These are phyloP conservation scores for Lamellibrachia luymesi DNA, from an alignment of 1,140 invertebrate species.

Conservation along the genomic window DNA sequence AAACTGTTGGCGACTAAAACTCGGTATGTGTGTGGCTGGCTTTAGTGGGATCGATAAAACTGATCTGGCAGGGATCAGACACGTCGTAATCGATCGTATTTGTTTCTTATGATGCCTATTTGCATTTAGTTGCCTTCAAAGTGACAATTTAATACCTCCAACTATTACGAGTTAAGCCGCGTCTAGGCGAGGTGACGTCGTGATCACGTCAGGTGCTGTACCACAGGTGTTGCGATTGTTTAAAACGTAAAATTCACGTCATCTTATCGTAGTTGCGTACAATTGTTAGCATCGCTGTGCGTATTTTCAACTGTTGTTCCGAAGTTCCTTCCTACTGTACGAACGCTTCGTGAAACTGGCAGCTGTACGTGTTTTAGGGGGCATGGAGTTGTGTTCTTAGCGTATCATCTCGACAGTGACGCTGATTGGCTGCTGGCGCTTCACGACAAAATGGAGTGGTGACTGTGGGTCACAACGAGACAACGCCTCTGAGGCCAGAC, in stretches of 20 bases:
- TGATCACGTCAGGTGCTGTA: not conserved
- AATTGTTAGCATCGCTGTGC: not conserved
- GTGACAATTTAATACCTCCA: not conserved
- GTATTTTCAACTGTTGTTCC: not conserved
- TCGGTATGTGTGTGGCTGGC: too few relatives aligned
- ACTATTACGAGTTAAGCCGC: not conserved
- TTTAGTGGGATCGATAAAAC: not conserved
- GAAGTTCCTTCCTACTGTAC: too few relatives aligned
- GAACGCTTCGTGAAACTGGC: too few relatives aligned
- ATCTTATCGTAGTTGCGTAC: not conserved
- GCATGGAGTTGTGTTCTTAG: too few relatives aligned
- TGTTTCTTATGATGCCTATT: not conserved
- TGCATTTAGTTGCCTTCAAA: not conserved
- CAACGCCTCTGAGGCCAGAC: too few relatives aligned
- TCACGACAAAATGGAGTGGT: too few relatives aligned
- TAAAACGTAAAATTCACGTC: not conserved
- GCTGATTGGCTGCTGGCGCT: too few relatives aligned
- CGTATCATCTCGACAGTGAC: too few relatives aligned
- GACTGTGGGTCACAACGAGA: too few relatives aligned
- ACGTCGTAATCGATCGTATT: not conserved
- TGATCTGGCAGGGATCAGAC: not conserved
- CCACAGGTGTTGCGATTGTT: too few relatives aligned
- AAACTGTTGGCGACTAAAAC: too few relatives aligned
- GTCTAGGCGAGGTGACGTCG: not conserved
- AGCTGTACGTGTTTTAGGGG: too few relatives aligned